These are phyloP conservation scores for Oreochromis mossambicus DNA, from an alignment of 2,797 vertebrate genomes.

Conservation along the genomic window DNA sequence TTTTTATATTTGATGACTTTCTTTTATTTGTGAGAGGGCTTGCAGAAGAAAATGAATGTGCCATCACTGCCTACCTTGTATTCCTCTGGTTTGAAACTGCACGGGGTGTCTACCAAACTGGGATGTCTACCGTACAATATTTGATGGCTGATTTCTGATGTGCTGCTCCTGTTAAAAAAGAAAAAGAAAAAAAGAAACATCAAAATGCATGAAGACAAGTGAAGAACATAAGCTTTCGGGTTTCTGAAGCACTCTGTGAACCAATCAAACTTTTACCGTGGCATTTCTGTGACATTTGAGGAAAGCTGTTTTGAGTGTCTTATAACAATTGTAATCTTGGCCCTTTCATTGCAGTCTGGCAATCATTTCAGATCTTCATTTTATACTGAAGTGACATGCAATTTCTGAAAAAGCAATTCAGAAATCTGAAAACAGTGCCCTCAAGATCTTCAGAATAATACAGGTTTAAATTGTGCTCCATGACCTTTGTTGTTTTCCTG, in stretches of 20 bases:
- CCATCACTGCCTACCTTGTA: conserved; percentile 78
- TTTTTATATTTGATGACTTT: not conserved
- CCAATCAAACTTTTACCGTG: not conserved
- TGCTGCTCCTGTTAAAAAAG: conserved; percentile 60
- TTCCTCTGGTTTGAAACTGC: conserved; percentile 80
- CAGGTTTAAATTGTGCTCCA: not conserved
- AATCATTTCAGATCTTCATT: not conserved
- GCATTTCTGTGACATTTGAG: not conserved
- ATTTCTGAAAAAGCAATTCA: not conserved
- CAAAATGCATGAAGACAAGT: not conserved
- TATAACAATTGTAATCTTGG: not conserved
- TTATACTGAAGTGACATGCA: not conserved
- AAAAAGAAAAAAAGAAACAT: not conserved
- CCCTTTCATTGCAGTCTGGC: not conserved
- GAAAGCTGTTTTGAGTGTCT: not conserved
- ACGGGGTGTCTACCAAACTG: too few species aligned
- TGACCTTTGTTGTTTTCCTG: not conserved
- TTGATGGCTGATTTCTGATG: conserved; percentile 64
- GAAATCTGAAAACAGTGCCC: not conserved
- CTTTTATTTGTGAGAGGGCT: not conserved
- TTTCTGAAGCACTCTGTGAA: not conserved
- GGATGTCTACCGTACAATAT: conserved; percentile 36
- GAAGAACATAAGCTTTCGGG: not conserved
- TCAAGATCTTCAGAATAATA: not conserved
- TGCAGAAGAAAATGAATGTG: not conserved